Base-by-base conservation (phyloP, 2,113 vertebrate species). In the Xyrauchen texanus region DNA sequence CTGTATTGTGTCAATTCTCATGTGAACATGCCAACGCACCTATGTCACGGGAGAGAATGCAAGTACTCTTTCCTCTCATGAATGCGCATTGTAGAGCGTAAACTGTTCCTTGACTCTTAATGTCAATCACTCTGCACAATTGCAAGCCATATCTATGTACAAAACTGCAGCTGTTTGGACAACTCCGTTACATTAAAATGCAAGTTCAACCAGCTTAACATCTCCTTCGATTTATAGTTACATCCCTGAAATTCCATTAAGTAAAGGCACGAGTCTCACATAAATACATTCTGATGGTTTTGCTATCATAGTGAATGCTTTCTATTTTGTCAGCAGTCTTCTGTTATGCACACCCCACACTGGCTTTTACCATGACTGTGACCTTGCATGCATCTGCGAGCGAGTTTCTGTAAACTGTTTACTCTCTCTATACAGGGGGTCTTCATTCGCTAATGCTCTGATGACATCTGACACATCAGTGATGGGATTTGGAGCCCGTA, bases 401-500 rank as follows among this genome's bases (percentile, higher is more conserved):
- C 9, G 34, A 21, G 67, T 71, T 46, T 75, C 80, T 81, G 66
- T 82, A 85, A 83, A 77, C 70, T 83, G 80, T 85, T 81, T 77
- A 61, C 81, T 68, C 44, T 62, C 53, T 79, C 78, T 61, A 78
- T 68, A 51, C 66, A 79, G 84, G 84, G 73, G 80, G 84, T 85
- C 84, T 78, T 78, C 78, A 83, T 81, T 73, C 53, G 21, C 47
- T 73, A 76, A 49, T 42, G 11, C 62, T 70, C 81, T 85, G 84
- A 85, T 83, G 84, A 85, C 81, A 83, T 83, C 76, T 85, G 81
- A 85, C 84, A 85, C 79, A 76, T 76, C 79, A 64, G 8, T 85
- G 84, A 85, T 85, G 72, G 81, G 81, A 83, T 83, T 83, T 85
- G 81, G 84, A 34, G 53, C 60, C 69, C 67, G 69, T 83, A 81